Evolutionary conservation across 2,113 vertebrate species (phyloP).

Genomic region (Vulpes ferrilata): DNA sequence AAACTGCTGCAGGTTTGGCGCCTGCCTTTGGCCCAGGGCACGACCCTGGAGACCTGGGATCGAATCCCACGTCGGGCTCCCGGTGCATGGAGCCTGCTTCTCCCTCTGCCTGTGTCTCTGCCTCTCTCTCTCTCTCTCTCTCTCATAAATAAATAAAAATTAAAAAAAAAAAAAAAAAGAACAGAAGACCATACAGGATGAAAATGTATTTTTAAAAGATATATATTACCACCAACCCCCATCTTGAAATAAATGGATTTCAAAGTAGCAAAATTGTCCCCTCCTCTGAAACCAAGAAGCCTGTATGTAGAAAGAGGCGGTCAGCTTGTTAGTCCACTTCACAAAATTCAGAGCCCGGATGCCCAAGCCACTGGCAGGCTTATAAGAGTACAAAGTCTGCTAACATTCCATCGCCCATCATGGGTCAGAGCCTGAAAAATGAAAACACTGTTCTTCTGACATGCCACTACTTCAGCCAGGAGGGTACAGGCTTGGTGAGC

Average conservation of each 20-base stretch:
- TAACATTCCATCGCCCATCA: neutral
- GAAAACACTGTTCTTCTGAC: neutral
- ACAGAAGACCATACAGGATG: neutral
- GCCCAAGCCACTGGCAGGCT: neutral
- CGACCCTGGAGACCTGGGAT: too few species aligned
- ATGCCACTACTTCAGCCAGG: neutral
- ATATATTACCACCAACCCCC: neutral
- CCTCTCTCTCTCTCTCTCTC: too few species aligned
- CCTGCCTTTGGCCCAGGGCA: too few species aligned
- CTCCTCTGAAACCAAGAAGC: conserved; percentile 20
- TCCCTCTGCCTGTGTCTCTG: too few species aligned
- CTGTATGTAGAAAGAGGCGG: neutral
- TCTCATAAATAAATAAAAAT: too few species aligned
- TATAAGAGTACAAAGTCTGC: neutral
- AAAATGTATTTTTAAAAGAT: conserved; percentile 4
- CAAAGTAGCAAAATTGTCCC: neutral
- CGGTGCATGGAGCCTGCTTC: too few species aligned
- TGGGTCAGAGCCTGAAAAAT: conserved; percentile 38
- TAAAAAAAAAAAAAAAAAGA: neutral
- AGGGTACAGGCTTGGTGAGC: neutral
- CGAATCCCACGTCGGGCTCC: too few species aligned
- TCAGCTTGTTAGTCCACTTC: neutral
- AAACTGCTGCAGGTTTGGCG: too few species aligned
- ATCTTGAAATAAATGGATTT: conserved; percentile 55
- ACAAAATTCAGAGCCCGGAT: conserved; percentile 20